Conservation (phyloP, 2,113 vertebrate species). For the Marmota flaviventris region DNA sequence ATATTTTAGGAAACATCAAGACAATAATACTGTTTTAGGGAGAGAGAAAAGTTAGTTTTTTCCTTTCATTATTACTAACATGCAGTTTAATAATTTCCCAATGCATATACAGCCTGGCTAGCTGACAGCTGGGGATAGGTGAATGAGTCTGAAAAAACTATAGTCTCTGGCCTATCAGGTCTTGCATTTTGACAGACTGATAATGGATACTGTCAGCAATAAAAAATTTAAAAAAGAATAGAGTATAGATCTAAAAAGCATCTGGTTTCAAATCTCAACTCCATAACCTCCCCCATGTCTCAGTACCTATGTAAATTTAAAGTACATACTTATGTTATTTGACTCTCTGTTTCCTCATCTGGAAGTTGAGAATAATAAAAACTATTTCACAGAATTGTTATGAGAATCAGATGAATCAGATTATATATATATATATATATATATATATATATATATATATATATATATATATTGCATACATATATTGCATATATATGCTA, state of each 20-base stretch:
- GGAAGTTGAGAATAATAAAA: neutral
- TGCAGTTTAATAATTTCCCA: slow-evolving; percentile 22
- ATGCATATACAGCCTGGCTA: neutral
- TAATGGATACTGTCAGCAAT: neutral
- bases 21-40: neutral
- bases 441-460: too few relatives aligned
- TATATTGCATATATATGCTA: too few relatives aligned
- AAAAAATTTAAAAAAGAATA: neutral
- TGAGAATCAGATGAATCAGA: neutral
- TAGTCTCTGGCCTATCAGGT: neutral
- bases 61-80: neutral
- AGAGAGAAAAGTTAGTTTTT: slow-evolving; percentile 41
- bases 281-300: neutral
- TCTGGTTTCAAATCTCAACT: neutral
- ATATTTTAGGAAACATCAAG: slow-evolving; percentile 1
- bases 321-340: neutral
- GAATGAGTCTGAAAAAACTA: neutral
- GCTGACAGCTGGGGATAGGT: neutral
- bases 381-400: neutral
- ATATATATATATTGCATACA: too few relatives aligned
- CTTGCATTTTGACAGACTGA: neutral
- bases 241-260: neutral
- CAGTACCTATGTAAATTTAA: neutral
- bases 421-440: too few relatives aligned
- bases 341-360: neutral